Percentiles rank a stretch among this genome's conserved stretches.
Evolutionary conservation across 1,140 invertebrate species (phyloP).

Genomic region (Oscheius sp.): DNA sequence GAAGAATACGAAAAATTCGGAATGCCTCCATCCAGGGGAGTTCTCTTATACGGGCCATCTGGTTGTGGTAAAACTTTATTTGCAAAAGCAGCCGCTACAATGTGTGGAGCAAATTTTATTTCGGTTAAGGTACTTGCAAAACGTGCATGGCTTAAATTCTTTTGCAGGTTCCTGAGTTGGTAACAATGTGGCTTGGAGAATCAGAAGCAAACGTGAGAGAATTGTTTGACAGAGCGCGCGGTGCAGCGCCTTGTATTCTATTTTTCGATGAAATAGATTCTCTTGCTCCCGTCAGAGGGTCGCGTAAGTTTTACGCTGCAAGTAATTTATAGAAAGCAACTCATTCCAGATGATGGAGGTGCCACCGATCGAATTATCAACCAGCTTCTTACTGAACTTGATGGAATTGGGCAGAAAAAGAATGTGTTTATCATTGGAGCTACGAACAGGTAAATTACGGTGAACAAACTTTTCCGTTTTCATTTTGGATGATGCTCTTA

Average conservation of each 20-base stretch:
- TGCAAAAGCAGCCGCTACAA: constrained; percentile 98
- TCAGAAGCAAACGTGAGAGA: constrained; percentile 98
- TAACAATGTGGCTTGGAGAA: constrained; percentile 99
- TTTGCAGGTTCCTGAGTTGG: constrained; percentile 74
- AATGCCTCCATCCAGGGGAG: constrained; percentile 96
- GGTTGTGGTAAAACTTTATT: constrained; percentile 90
- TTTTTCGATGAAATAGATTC: constrained; percentile 99
- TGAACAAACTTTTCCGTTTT: too few relatives aligned
- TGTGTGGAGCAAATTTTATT: constrained; percentile 99
- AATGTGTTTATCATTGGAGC: constrained; percentile 87
- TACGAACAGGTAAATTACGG: constrained; percentile 13
- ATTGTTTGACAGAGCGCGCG: constrained; percentile 96
- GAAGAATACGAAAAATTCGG: constrained; percentile 98
- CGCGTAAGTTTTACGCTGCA: too few relatives aligned
- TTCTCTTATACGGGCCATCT: constrained; percentile 90
- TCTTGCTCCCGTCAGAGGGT: constrained; percentile 78
- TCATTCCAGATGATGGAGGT: constrained; percentile 75
- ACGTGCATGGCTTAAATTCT: too few relatives aligned
- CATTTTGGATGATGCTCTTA: too few relatives aligned
- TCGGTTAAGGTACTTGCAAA: constrained; percentile 93
- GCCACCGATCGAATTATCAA: constrained; percentile 95
- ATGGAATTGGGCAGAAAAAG: constrained; percentile 97
- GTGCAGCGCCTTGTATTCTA: constrained; percentile 97
- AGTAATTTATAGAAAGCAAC: too few relatives aligned
- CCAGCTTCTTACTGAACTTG: constrained; percentile 99